Conservation (phyloP, 2,113 vertebrate genomes). For the Brachypteracias leptosomus region DNA sequence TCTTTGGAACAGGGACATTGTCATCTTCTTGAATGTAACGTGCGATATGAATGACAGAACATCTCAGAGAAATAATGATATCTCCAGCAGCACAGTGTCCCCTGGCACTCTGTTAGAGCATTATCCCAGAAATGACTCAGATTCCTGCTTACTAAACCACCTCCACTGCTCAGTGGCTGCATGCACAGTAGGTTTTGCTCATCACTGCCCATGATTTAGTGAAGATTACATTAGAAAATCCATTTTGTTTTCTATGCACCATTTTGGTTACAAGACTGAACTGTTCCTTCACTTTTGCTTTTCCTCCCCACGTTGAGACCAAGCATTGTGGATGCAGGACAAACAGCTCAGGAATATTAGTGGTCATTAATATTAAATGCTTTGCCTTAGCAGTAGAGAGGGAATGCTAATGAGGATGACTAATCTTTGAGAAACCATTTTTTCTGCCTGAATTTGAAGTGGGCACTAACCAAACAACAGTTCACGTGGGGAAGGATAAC, state of each 20-base stretch:
- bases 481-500: background rate
- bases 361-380: conserved; percentile 29
- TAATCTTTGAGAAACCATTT: conserved; percentile 5
- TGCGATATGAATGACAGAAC: conserved; percentile 36
- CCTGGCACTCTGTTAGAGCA: conserved; percentile 14
- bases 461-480: background rate
- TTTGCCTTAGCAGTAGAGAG: background rate
- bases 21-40: background rate
- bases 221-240: background rate
- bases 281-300: background rate
- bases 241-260: background rate
- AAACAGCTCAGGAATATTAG: background rate
- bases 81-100: conserved; percentile 57
- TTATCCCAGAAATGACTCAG: conserved; percentile 46
- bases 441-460: background rate
- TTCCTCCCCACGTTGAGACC: background rate
- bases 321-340: background rate
- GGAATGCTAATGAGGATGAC: conserved; percentile 23
- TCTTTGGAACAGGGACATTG: conserved; percentile 29
- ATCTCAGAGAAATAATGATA: conserved; percentile 55
- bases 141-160: background rate
- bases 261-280: background rate
- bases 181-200: background rate
- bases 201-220: background rate
- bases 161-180: background rate